Evolutionary conservation across 2,113 vertebrate species (phyloP), one percentile per base, ranked within the genome.

Genomic region (Bungarus multicinctus): DNA sequence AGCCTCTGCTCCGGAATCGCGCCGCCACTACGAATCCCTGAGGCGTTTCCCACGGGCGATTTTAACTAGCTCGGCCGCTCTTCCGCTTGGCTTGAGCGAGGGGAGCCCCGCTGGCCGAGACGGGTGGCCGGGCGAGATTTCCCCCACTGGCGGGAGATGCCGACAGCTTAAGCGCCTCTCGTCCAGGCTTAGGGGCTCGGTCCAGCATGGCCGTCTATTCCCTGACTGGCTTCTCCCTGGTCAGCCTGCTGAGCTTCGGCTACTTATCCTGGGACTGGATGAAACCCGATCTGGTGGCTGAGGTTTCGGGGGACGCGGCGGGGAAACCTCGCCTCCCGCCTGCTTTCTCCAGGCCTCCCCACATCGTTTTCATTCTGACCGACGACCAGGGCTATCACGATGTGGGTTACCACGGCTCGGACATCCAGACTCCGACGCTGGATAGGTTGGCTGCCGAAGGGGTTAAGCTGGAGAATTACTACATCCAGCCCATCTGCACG

Each of bases 321-420:
- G 94, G 96, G 52, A 97, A 96, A 87, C 57, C 96, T 0, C 94
- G 55, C 39, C 39, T 27, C 50, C 45, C 14, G 16, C 7, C 97
- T 5, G 16, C 96, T 9, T 96, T 96, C 12, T 6, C 93, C 52
- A 96, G 96, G 69, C 98, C 98, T 45, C 99, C 99, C 52, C 99
- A 99, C 96, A 98, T 99, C 88, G 97, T 99, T 94, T 99, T 99
- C 96, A 99, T 99, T 91, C 98, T 99, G 95, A 99, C 99, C 0
- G 99, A 99, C 39, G 99, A 99, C 96, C 99, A 99, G 95, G 99
- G 99, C 23, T 99, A 98, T 95, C 99, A 99, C 0, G 99, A 99
- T 30, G 97, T 99, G 0, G 99, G 99, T 52, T 99, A 99, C 88
- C 99, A 99, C 4, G 98, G 98, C 95, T 98, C 98, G 0, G 99